Base-by-base conservation (phyloP, 2,888 invertebrate genomes). In the Stenotaenia linearis region DNA sequence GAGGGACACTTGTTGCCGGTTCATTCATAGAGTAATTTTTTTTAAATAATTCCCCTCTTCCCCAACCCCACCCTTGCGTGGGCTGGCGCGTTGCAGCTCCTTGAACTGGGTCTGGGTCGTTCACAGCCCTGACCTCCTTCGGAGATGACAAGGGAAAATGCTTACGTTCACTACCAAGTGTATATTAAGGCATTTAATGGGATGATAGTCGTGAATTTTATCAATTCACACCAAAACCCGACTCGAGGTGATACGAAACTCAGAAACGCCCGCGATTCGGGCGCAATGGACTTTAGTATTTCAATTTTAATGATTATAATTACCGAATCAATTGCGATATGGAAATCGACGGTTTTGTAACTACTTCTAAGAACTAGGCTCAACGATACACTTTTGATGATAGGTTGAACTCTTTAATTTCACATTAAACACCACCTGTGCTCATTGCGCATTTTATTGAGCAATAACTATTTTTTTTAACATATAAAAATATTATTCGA, bases 81-180 rank as follows among this genome's bases (percentile, higher is more conserved):
- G 69, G 69, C 69, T 28, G 25, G 12, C 28, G n/a, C 69, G 69
- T 69, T 69, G 23, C 69, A 28, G 69, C 69, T 69, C 69, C 28
- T 69, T 69, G 69, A 69, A 69, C 69, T 69, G 28, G 69, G 69
- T 69, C 69, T 69, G 69, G 69, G 69, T 69, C 69, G 69, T 69
- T 69, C 69, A 69, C 69, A 69, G 69, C 69, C 28, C 25, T 69
- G 69, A 69, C 69, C 69, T 69, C 69, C 23, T 69, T 69, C 69
- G 6, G 69, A 69, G 69, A 69, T 69, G 69, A 69, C 69, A 28
- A 69, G 69, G 69, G 69, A 69, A 69, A 69, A 69, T 69, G 69
- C 69, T 25, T 10, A 25, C 12, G 28, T 69, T 69, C 69, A 69
- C 69, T 69, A 69, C 69, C 28, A 69, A 25, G 56, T 56, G 56